Conservation (phyloP, 2,113 vertebrate species). For the Patagioenas fasciata region DNA sequence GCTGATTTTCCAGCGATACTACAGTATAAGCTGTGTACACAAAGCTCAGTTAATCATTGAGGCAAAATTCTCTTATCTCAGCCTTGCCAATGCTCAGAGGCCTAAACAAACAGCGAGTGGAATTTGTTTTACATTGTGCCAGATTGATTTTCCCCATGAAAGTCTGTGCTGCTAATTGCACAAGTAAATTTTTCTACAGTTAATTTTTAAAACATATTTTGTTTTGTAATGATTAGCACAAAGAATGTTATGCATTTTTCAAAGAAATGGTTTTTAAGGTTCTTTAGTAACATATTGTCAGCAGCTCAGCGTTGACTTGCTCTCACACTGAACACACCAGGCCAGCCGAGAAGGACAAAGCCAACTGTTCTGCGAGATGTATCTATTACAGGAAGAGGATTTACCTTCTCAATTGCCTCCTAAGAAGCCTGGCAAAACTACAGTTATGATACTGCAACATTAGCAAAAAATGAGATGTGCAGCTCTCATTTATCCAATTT, state of each 20-base stretch:
- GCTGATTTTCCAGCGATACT: background rate
- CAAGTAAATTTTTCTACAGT: background rate
- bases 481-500: background rate
- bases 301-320: background rate
- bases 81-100: rapidly evolving
- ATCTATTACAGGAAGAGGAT: background rate
- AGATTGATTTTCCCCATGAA: background rate
- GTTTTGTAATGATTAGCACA: background rate
- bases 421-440: background rate
- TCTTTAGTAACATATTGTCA: background rate
- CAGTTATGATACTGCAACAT: background rate
- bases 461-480: background rate
- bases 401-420: background rate
- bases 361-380: background rate
- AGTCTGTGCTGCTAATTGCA: background rate
- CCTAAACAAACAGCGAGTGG: background rate
- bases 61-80: background rate
- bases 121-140: rapidly evolving
- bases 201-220: background rate
- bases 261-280: background rate
- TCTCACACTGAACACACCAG: background rate
- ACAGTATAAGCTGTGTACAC: rapidly evolving
- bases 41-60: rapidly evolving
- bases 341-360: background rate
- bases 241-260: background rate